phyloP scores from a whole-genome alignment of 2,888 invertebrate genomes.

The Drosophila leonis region DNA sequence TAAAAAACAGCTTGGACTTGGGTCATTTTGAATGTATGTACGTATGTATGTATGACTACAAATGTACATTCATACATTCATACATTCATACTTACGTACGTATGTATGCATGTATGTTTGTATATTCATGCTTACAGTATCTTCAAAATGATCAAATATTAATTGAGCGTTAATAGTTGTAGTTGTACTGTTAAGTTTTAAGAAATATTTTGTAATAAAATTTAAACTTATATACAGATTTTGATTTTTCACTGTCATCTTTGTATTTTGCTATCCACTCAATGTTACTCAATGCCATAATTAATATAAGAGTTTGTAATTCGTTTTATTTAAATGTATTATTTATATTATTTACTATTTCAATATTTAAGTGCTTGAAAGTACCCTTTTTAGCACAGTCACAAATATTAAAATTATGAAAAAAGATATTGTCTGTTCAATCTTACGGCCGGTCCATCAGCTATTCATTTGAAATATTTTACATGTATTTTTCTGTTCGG shows the following conservation, averaged over 20 bases:
- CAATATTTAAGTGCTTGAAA: slow-evolving; percentile 19
- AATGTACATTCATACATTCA: slow-evolving; percentile 2
- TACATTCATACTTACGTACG: slow-evolving; percentile 6
- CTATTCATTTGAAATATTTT: not conserved
- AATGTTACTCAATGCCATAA: slow-evolving; percentile 37
- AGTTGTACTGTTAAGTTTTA: slow-evolving; percentile 78
- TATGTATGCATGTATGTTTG: not conserved
- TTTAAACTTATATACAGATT: slow-evolving; percentile 70
- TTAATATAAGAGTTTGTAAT: slow-evolving; percentile 31
- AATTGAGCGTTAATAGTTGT: slow-evolving; percentile 69
- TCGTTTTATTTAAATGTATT: slow-evolving; percentile 33
- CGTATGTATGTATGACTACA: slow-evolving; percentile 16
- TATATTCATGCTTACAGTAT: slow-evolving; percentile 38
- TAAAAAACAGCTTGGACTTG: slow-evolving; percentile 63
- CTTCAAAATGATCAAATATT: slow-evolving; percentile 68
- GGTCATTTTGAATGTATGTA: slow-evolving; percentile 53
- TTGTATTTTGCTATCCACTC: slow-evolving; percentile 17
- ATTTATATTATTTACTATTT: slow-evolving; percentile 32
- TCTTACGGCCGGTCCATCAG: not conserved
- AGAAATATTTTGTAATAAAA: slow-evolving; percentile 78
- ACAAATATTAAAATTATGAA: slow-evolving; percentile 34
- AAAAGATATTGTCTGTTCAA: slow-evolving; percentile 5
- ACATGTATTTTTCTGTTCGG: not conserved
- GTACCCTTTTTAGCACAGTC: slow-evolving; percentile 19
- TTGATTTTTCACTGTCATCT: slow-evolving; percentile 39